Conservation (phyloP, 2,797 vertebrate genomes). For the Catostomus latipinnis region DNA sequence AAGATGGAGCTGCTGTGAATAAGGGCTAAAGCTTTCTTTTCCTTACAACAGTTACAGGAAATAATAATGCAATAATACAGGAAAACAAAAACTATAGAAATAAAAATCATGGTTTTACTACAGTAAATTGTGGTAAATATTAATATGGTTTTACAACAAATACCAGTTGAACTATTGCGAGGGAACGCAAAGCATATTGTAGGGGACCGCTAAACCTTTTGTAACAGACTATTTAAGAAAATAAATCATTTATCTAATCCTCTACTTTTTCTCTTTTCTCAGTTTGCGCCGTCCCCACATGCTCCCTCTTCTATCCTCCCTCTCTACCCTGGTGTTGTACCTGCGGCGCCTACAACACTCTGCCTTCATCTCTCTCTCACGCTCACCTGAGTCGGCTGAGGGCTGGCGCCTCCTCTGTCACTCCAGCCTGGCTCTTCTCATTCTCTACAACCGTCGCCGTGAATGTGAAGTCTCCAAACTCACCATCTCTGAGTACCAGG, state of each 20-base stretch:
- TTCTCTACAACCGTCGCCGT: constrained; percentile 81
- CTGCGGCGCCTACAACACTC: constrained; percentile 83
- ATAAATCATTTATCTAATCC: neutral
- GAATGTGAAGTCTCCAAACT: constrained; percentile 85
- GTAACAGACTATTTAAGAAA: too few species aligned
- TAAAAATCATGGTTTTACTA: too few species aligned
- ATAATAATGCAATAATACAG: too few species aligned
- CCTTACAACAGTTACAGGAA: too few species aligned
- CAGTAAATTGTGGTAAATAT: too few species aligned
- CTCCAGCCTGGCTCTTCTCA: constrained; percentile 82
- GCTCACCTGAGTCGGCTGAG: constrained; percentile 79
- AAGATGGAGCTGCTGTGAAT: too few species aligned
- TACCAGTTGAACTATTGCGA: too few species aligned
- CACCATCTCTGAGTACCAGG: constrained; percentile 74
- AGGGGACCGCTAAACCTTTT: too few species aligned
- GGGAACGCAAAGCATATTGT: too few species aligned
- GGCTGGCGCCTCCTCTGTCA: constrained; percentile 84
- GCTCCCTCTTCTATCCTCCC: constrained; percentile 80
- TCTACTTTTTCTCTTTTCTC: constrained; percentile 36
- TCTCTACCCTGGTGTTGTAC: constrained; percentile 81
- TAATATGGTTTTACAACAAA: too few species aligned
- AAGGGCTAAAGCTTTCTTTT: too few species aligned
- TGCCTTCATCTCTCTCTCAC: constrained; percentile 78
- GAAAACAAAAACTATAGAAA: too few species aligned
- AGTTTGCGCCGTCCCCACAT: constrained; percentile 78